Base-by-base conservation (phyloP, 2,113 vertebrate genomes). In the Limanda limanda region DNA sequence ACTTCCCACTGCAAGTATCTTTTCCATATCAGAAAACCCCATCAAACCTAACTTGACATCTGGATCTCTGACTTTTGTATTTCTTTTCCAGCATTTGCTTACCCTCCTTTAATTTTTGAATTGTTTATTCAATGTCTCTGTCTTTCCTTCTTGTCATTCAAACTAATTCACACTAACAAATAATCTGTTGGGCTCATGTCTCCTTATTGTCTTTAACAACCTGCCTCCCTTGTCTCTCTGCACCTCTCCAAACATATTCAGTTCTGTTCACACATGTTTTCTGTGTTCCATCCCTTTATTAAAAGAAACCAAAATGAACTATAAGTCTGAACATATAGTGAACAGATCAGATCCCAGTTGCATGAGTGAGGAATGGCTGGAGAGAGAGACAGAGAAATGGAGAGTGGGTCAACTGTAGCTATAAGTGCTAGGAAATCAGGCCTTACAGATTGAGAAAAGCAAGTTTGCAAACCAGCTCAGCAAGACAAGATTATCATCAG, bases 401-500 rank as follows among this genome's bases (percentile, higher is more conserved):
- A n/a, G 55, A 47, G 9, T n/a, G 45, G 21, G 31, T 68, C 52
- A 89, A 81, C 90, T 88, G 27, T 83, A 90, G 79, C 81, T 73
- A 7, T 81, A 84, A 79, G 84, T 84, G 74, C 64, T 58, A 67
- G 74, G 71, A 84, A 87, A 78, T 60, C 65, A 84, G 65, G 66
- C 71, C 42, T 68, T 21, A 5, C 77, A 84, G 76, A 85, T 83
- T 79, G 7, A 89, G 88, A 74, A 79, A 76, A 62, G 48, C 51
- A 81, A 75, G 79, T 87, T 86, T 91, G 78, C 85, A 86, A 86
- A 87, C 48, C 61, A 74, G 68, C 83, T 75, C 76, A 75, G 74
- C 54, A 84, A 71, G 79, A 79, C 71, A 65, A 73, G 90, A 91
- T 89, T 80, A 83, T 83, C 74, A 91, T 92, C 88, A 89, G 86